A percentile compares a stretch with the other conserved stretches of the same genome.
Evolutionary conservation across 2,113 vertebrate genomes (phyloP).

Genomic region (Ardeotis arabs): DNA sequence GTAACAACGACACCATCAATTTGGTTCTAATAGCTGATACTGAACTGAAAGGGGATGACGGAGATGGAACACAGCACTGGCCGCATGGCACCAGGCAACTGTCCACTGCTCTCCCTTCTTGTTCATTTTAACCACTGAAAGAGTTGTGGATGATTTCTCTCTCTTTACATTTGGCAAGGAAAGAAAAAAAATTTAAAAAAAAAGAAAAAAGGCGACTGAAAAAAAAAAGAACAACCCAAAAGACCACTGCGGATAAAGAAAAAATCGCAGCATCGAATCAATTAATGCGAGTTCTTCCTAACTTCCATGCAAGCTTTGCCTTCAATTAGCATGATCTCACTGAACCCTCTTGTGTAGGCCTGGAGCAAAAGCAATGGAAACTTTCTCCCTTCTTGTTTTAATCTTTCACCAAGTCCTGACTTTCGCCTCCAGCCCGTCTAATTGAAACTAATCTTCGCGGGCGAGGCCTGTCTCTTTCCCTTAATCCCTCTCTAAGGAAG

Average conservation of each 20-base stretch:
- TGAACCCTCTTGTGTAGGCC: conserved; percentile 75
- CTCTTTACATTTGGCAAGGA: neutral
- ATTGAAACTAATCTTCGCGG: conserved; percentile 98
- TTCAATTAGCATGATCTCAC: conserved; percentile 79
- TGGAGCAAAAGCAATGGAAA: conserved; percentile 78
- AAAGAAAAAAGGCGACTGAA: neutral
- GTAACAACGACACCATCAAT: neutral
- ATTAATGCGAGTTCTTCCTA: conserved; percentile 69
- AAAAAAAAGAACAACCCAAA: neutral
- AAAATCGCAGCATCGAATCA: conserved; percentile 70
- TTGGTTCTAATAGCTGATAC: neutral
- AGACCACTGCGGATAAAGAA: conserved; percentile 37
- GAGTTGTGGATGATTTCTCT: neutral
- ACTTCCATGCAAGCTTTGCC: conserved; percentile 72
- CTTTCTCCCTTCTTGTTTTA: conserved; percentile 84
- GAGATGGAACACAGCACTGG: neutral
- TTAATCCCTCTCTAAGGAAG: conserved; percentile 90
- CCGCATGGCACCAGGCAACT: neutral
- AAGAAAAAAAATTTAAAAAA: neutral
- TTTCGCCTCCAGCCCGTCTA: conserved; percentile 96
- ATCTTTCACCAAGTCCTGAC: conserved; percentile 85
- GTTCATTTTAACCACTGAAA: neutral
- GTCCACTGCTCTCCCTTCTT: neutral
- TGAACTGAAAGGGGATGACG: neutral
- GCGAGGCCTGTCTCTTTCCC: conserved; percentile 93